Evolutionary conservation across 2,888 invertebrate species (phyloP).

Genomic region (Ectemnius cavifrons): DNA sequence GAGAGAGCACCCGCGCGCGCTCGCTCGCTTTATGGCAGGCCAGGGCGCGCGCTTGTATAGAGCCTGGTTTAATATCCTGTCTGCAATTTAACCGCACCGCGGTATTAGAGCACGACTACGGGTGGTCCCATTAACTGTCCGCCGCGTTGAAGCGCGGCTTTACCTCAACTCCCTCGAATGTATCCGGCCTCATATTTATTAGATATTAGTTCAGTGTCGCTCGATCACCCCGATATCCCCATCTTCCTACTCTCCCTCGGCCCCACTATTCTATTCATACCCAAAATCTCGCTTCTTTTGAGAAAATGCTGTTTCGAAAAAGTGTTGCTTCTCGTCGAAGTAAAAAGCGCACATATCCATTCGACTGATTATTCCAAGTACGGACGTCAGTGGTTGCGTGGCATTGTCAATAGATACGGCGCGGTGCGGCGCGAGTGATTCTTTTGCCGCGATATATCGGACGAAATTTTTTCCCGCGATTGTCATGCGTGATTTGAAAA

Average conservation of each 20-base stretch:
- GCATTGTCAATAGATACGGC: conserved; percentile 1
- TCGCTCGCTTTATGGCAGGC: too few species aligned
- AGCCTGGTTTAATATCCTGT: conserved; percentile 76
- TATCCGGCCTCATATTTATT: conserved; percentile 57
- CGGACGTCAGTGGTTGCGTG: conserved; percentile 6
- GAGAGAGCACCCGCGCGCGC: conserved; percentile 54
- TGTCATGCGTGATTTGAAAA: conserved; percentile 13
- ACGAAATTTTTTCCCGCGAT: not conserved
- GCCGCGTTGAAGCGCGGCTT: conserved; percentile 58
- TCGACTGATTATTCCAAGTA: not conserved
- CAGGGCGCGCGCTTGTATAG: conserved; percentile 45
- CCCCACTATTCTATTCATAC: not conserved
- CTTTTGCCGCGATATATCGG: not conserved
- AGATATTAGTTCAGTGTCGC: conserved; percentile 62
- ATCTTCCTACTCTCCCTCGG: not conserved
- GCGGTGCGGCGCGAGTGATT: not conserved
- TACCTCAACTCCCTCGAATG: conserved; percentile 59
- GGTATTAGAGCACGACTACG: conserved; percentile 70
- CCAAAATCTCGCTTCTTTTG: not conserved
- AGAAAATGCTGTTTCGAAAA: not conserved
- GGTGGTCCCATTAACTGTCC: conserved; percentile 74
- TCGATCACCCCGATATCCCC: conserved; percentile 45
- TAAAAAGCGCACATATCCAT: not conserved
- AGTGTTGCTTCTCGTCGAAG: not conserved
- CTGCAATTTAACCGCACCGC: conserved; percentile 72